Conservation (phyloP, 2,113 vertebrate species). For the Uropsilus gracilis region DNA sequence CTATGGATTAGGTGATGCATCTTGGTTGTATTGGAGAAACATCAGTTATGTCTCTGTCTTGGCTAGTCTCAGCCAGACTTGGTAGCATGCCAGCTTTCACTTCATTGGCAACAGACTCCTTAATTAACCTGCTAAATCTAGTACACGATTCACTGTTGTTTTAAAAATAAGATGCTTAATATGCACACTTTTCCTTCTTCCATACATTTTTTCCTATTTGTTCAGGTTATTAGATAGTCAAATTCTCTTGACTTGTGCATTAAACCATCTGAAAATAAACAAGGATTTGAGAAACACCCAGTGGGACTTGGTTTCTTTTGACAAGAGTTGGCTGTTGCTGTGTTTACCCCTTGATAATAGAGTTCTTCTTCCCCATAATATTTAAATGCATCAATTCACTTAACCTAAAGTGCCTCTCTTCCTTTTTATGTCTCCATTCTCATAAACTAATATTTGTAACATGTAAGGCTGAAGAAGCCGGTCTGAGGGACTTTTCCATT, state of each 20-base stretch:
- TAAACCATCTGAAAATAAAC: constrained; percentile 33
- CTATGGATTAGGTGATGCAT: constrained; percentile 50
- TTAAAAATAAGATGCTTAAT: not conserved
- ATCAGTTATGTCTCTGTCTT: constrained; percentile 66
- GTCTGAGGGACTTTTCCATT: not conserved
- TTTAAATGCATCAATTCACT: constrained; percentile 5
- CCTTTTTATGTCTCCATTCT: not conserved
- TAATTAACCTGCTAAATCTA: constrained; percentile 73
- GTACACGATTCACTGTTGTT: not conserved
- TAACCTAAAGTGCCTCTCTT: not conserved
- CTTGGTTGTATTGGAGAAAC: constrained; percentile 63
- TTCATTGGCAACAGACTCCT: constrained; percentile 49
- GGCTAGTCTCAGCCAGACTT: constrained; percentile 32
- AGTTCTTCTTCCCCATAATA: not conserved
- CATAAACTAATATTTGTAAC: constrained; percentile 15
- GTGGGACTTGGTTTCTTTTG: not conserved
- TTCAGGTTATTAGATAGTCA: constrained; percentile 43
- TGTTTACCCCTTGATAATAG: not conserved
- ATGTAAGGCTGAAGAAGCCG: not conserved
- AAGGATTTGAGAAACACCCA: constrained; percentile 8
- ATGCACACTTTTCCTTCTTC: constrained; percentile 12
- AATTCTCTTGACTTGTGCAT: not conserved
- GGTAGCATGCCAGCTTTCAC: constrained; percentile 38
- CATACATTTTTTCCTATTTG: not conserved
- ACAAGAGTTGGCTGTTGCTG: not conserved